A percentile compares a stretch with the other conserved stretches of the same genome.
Evolutionary conservation across 2,113 vertebrate genomes (phyloP).

Genomic region (Tenebrosternarchus preto): DNA sequence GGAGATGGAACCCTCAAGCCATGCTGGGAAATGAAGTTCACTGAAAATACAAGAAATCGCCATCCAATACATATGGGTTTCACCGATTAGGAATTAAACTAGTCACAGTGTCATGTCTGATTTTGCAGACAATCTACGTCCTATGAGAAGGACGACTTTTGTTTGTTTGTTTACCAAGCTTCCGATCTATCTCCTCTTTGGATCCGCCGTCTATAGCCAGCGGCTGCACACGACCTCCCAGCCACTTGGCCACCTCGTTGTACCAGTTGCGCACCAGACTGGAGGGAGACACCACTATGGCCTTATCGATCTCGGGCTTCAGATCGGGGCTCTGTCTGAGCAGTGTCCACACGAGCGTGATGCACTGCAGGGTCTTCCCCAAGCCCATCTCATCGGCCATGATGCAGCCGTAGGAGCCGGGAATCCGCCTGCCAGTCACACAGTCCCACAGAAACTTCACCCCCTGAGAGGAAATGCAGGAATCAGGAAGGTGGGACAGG

Average conservation of each 20-base stretch:
- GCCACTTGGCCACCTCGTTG: slow-evolving; percentile 95
- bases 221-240: slow-evolving; percentile 86
- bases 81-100: no score
- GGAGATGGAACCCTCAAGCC: slow-evolving; percentile 85
- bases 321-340: slow-evolving; percentile 89
- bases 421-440: slow-evolving; percentile 86
- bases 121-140: no score
- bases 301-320: slow-evolving; percentile 92
- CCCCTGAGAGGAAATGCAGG: slow-evolving; percentile 71
- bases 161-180: slow-evolving; percentile 75
- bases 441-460: slow-evolving; percentile 98
- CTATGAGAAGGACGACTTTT: no score
- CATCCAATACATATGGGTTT: no score
- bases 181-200: slow-evolving; percentile 87
- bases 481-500: background rate
- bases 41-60: slow-evolving; percentile 63
- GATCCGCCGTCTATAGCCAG: slow-evolving; percentile 94
- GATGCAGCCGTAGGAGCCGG: slow-evolving; percentile 88
- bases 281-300: slow-evolving; percentile 92
- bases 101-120: no score
- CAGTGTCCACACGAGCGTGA: slow-evolving; percentile 91
- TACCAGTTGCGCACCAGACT: slow-evolving; percentile 97
- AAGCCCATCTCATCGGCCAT: slow-evolving; percentile 99
- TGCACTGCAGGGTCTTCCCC: slow-evolving; percentile 96
- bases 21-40: slow-evolving; percentile 86